Conservation (phyloP, 2,888 invertebrate species). For the Carterocephalus palaemon region DNA sequence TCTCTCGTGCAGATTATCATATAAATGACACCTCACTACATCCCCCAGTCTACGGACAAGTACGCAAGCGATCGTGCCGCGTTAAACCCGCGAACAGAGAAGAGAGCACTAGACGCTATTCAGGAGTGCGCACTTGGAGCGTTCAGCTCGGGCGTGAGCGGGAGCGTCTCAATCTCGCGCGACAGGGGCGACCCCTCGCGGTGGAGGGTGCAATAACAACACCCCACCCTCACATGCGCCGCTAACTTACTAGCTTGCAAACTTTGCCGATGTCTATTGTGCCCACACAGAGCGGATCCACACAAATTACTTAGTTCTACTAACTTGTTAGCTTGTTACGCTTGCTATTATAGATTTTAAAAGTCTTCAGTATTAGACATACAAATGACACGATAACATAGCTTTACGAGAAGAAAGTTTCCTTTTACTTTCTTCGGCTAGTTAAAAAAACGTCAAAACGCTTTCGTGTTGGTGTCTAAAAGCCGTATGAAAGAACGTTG, state of each 20-base stretch:
- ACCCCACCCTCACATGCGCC: slow-evolving; percentile 54
- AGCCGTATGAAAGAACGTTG: no score
- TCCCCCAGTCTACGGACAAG: slow-evolving; percentile 18
- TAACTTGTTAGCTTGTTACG: slow-evolving; percentile 41
- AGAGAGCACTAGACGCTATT: slow-evolving; percentile 50
- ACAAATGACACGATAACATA: not conserved
- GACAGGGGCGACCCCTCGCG: slow-evolving; percentile 68
- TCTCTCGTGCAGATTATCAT: slow-evolving; percentile 15
- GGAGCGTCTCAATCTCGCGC: slow-evolving; percentile 71
- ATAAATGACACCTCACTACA: slow-evolving; percentile 15
- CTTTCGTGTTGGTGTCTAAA: no score
- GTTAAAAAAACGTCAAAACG: not conserved
- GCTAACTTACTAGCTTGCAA: slow-evolving; percentile 59
- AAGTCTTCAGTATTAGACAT: slow-evolving; percentile 6
- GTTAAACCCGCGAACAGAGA: slow-evolving; percentile 45
- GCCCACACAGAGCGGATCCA: slow-evolving; percentile 63
- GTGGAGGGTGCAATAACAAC: slow-evolving; percentile 77
- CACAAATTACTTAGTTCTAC: slow-evolving; percentile 63
- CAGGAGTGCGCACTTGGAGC: slow-evolving; percentile 55
- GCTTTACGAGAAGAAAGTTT: not conserved
- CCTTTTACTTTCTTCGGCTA: not conserved
- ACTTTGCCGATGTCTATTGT: slow-evolving; percentile 72
- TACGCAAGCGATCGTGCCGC: slow-evolving; percentile 36
- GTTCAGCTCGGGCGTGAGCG: slow-evolving; percentile 64
- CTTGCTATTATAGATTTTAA: slow-evolving; percentile 6